Percentiles rank a stretch among this genome's conserved stretches.
phyloP scores from a whole-genome alignment of 2,797 vertebrate species.

The Anas bernieri region DNA sequence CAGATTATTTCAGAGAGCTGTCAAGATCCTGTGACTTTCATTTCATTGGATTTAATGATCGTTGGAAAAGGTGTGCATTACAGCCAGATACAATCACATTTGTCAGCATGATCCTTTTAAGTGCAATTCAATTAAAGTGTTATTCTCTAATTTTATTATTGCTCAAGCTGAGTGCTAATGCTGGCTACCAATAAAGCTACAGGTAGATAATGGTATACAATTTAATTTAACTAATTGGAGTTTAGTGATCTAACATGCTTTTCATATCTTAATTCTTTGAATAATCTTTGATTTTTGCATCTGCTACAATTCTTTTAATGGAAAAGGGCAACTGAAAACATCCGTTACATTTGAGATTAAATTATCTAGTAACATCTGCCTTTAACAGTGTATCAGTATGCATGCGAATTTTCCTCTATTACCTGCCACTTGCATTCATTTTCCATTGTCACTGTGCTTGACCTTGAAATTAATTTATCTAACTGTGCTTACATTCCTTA shows the following conservation, averaged over 20 bases:
- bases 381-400: constrained; percentile 82
- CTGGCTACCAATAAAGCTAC: constrained; percentile 85
- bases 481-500: constrained; percentile 74
- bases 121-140: constrained; percentile 97
- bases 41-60: constrained; percentile 95
- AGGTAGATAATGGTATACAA: constrained; percentile 91
- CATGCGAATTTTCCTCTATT: constrained; percentile 65
- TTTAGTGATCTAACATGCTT: constrained; percentile 91
- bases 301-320: constrained; percentile 88
- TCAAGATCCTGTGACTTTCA: constrained; percentile 87
- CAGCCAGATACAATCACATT: constrained; percentile 94
- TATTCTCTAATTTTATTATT: constrained; percentile 98
- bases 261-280: constrained; percentile 94
- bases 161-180: constrained; percentile 84
- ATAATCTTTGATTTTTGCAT: constrained; percentile 90
- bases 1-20: constrained; percentile 90
- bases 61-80: constrained; percentile 87
- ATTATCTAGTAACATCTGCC: constrained; percentile 88
- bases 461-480: constrained; percentile 79
- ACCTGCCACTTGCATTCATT: constrained; percentile 69
- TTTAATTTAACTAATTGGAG: constrained; percentile 98
- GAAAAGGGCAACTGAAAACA: constrained; percentile 87
- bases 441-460: constrained; percentile 66
- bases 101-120: constrained; percentile 98
- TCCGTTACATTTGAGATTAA: constrained; percentile 82